phyloP scores from a whole-genome alignment of 2,888 invertebrate genomes.

The Netelia inedita region DNA sequence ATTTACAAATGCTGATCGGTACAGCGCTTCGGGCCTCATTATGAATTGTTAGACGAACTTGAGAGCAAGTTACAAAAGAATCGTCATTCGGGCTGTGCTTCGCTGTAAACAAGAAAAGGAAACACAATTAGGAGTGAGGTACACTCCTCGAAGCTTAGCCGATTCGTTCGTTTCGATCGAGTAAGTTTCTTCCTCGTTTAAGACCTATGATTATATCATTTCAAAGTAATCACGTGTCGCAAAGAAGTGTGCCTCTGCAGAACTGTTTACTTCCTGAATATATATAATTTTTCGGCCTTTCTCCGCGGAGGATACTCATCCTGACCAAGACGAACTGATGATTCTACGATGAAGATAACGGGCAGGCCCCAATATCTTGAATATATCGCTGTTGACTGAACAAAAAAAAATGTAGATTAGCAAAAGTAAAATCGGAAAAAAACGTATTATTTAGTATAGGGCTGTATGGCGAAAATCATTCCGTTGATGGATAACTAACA shows the following conservation, averaged over 20 bases:
- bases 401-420: conserved; percentile 53
- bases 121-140: background rate
- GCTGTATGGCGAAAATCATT: conserved; percentile 61
- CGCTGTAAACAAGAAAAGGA: conserved; percentile 13
- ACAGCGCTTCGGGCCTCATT: conserved; percentile 64
- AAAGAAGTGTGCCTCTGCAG: conserved; percentile 22
- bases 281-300: conserved; percentile 23
- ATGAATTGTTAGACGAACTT: conserved; percentile 41
- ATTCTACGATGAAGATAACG: conserved; percentile 53
- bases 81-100: conserved; percentile 34
- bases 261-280: conserved; percentile 29
- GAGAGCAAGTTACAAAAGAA: conserved; percentile 22
- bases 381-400: conserved; percentile 72
- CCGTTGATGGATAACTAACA: conserved; percentile 62
- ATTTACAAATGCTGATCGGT: conserved; percentile 36
- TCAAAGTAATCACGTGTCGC: background rate
- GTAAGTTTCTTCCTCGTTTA: conserved; percentile 6
- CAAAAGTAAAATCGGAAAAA: conserved; percentile 53
- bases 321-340: conserved; percentile 42
- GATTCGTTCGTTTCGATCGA: conserved; percentile 26
- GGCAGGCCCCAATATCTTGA: conserved; percentile 68
- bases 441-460: conserved; percentile 57
- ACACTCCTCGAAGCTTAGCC: background rate
- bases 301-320: conserved; percentile 2
- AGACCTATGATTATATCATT: background rate